Base-by-base conservation (phyloP, 2,797 vertebrate genomes). In the Fundulus diaphanus region DNA sequence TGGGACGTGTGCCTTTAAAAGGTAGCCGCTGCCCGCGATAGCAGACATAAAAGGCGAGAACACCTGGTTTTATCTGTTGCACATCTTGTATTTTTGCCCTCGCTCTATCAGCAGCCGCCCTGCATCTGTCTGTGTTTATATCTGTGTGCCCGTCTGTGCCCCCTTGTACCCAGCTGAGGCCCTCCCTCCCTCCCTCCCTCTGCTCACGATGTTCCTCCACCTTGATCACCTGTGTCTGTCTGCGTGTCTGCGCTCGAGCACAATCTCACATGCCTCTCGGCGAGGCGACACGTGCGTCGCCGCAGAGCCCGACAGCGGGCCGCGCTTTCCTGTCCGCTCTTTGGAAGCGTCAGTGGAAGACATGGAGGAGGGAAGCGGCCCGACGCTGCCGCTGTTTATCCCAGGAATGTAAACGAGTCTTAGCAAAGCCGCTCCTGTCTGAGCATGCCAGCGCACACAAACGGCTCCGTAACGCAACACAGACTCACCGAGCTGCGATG, bases 361-460 rank as follows among this genome's bases (percentile, higher is more conserved):
- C 70, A 46, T 13, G 27, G 59, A 59, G 48, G 44, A 57, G 15
- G 20, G 59, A 72, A 70, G 66, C 42, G 29, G 76, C 49, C 37
- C 72, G 70, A 37, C 74, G 70, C 75, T 82, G 88, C 74, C 82
- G 56, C 84, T 77, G 84, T 90, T 92, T 90, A 83, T 82, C 40
- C 78, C 81, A 78, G 91, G 90, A 94, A 94, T 93, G 92, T 91
- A 92, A 93, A 93, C 91, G 9, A 78, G 91, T 87, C 49, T 5
- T 65, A 79, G 89, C 89, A 57, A 76, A 82, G 80, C 74, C 22
- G 89, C 89, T 90, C 88, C 81, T 88, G 92, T 92, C 92, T 88
- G 88, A 91, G 85, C 92, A 90, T 35, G 92, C 87, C n/a, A 51
- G 69, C 79, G 61, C 76, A 49, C 77, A 68, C 73, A 63, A 66